Percentiles rank a stretch among this genome's conserved stretches.
Evolutionary conservation across 1,140 invertebrate genomes (phyloP).

Genomic region (Microplitis demolitor): DNA sequence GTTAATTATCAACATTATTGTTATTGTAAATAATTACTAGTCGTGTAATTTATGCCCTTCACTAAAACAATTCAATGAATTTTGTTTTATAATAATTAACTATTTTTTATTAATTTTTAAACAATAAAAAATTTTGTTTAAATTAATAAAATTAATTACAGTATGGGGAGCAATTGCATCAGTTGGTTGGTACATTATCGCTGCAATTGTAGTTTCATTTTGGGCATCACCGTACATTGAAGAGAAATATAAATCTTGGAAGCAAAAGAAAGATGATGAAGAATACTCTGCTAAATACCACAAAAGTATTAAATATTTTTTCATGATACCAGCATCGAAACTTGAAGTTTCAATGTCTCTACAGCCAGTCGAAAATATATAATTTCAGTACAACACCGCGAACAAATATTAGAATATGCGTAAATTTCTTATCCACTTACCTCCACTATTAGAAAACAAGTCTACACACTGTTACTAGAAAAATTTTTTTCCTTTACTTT

Average conservation of each 20-base stretch:
- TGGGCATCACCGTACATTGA: constrained; percentile 45
- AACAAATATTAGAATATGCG: background rate
- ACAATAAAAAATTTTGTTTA: background rate
- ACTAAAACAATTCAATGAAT: no score
- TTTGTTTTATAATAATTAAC: no score
- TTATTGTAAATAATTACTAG: no score
- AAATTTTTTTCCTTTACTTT: no score
- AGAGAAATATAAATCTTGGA: constrained; percentile 48
- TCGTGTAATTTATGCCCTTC: no score
- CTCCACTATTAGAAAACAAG: no score
- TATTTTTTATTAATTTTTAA: background rate
- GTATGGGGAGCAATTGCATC: constrained; percentile 44
- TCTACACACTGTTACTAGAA: no score
- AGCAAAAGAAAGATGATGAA: constrained; percentile 42
- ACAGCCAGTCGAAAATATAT: no score
- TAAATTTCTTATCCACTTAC: constrained; percentile 6
- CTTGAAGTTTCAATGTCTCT: background rate
- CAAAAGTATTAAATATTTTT: constrained; percentile 47
- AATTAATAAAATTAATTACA: constrained; percentile 31
- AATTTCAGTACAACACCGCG: no score
- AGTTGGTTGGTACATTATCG: constrained; percentile 51
- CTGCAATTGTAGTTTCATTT: constrained; percentile 32
- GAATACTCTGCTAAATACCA: constrained; percentile 57
- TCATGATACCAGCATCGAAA: background rate
- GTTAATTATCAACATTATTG: no score